These are phyloP conservation scores for Nowickia ferox DNA, from an alignment of 2,888 invertebrate genomes.

Conservation along the genomic window DNA sequence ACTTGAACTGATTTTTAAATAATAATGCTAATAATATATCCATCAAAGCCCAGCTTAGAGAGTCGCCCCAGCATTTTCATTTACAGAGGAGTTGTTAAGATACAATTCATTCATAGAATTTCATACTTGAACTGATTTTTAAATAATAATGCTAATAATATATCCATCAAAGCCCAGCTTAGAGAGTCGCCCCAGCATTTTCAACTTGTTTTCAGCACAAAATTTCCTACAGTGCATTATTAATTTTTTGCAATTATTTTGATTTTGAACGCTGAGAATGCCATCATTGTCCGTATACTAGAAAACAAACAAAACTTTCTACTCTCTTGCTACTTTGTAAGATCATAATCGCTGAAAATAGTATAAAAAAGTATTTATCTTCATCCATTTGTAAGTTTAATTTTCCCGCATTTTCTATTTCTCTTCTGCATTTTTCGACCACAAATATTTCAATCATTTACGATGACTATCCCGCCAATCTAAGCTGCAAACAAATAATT, in stretches of 20 bases:
- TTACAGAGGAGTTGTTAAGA: too few species aligned
- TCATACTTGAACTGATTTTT: too few species aligned
- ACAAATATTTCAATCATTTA: constrained; percentile 63
- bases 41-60: too few species aligned
- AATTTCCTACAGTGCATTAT: constrained; percentile 16
- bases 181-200: too few species aligned
- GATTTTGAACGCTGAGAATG: not conserved
- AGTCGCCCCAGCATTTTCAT: not conserved
- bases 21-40: too few species aligned
- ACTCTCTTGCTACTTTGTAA: not conserved
- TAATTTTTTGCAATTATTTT: not conserved
- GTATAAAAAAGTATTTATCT: constrained; percentile 10
- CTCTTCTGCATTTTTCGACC: constrained; percentile 42
- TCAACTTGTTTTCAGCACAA: not conserved
- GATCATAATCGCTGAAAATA: constrained; percentile 1
- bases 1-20: too few species aligned
- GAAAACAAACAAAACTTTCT: not conserved
- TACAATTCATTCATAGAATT: too few species aligned
- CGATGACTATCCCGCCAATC: constrained; percentile 30
- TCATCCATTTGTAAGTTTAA: constrained; percentile 15
- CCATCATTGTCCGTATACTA: not conserved
- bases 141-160: too few species aligned
- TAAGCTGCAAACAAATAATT: constrained; percentile 32
- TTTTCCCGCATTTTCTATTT: constrained; percentile 27
- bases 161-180: too few species aligned